phyloP scores from a whole-genome alignment of 2,888 invertebrate genomes.

The Noctua janthe region DNA sequence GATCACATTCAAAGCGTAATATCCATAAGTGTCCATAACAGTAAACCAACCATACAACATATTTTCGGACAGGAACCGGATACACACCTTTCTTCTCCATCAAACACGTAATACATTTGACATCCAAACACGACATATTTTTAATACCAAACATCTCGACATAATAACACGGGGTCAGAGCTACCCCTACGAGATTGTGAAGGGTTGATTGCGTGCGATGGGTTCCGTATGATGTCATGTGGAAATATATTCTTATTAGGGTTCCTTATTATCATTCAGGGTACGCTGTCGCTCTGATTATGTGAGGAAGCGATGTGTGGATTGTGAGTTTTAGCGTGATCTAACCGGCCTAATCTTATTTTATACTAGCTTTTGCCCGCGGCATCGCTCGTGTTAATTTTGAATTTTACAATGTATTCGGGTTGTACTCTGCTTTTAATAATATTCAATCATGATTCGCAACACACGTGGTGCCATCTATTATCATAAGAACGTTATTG shows the following conservation, averaged over 20 bases:
- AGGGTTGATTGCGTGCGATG: conserved; percentile 63
- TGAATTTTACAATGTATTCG: no score
- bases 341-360: not conserved
- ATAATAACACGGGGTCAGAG: conserved; percentile 47
- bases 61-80: conserved; percentile 6
- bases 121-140: conserved; percentile 31
- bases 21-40: no score
- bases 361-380: not conserved
- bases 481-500: no score
- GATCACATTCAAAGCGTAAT: not conserved
- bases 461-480: no score
- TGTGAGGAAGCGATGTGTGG: conserved; percentile 14
- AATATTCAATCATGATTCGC: no score
- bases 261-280: conserved; percentile 46
- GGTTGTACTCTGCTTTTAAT: no score
- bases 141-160: conserved; percentile 42
- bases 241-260: conserved; percentile 62
- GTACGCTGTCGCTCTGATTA: conserved; percentile 34
- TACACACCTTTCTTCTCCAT: conserved; percentile 8
- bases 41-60: not conserved
- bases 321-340: not conserved
- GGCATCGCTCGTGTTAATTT: no score
- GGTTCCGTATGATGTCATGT: conserved; percentile 51
- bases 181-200: conserved; percentile 44
- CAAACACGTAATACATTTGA: conserved; percentile 19